Evolutionary conservation across 1,140 invertebrate genomes (phyloP).

Genomic region (Penaeus vannamei): DNA sequence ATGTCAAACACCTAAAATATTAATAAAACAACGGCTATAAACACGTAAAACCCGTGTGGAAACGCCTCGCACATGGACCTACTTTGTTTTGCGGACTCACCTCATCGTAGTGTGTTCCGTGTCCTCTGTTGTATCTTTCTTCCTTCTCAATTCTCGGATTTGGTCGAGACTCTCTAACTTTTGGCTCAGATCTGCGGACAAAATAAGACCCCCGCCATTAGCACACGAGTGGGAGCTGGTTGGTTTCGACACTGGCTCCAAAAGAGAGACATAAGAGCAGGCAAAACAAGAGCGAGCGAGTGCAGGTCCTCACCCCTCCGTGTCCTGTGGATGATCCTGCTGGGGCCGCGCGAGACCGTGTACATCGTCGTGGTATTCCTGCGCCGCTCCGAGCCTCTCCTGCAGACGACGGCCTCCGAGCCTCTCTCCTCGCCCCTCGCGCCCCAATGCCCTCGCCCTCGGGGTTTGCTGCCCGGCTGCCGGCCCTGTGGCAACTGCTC

Average conservation of each 20-base stretch:
- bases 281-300: neutral
- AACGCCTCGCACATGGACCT: neutral
- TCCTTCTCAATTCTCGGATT: slow-evolving; percentile 45
- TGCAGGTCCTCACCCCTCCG: slow-evolving; percentile 47
- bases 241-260: neutral
- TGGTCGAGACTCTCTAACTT: slow-evolving; percentile 53
- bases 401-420: too few species aligned
- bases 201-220: neutral
- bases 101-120: slow-evolving; percentile 39
- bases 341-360: slow-evolving; percentile 51
- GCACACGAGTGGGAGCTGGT: neutral
- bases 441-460: neutral
- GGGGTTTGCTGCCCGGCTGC: neutral
- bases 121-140: slow-evolving; percentile 29
- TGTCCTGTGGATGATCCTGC: slow-evolving; percentile 49
- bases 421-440: neutral
- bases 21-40: neutral
- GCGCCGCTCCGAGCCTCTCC: slow-evolving; percentile 8
- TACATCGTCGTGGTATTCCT: slow-evolving; percentile 44
- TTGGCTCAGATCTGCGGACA: slow-evolving; percentile 31
- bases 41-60: neutral
- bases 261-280: neutral
- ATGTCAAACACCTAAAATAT: neutral
- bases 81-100: slow-evolving; percentile 13
- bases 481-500: neutral